Conservation (phyloP, 1,140 invertebrate species). For the Aporrectodea caliginosa region DNA sequence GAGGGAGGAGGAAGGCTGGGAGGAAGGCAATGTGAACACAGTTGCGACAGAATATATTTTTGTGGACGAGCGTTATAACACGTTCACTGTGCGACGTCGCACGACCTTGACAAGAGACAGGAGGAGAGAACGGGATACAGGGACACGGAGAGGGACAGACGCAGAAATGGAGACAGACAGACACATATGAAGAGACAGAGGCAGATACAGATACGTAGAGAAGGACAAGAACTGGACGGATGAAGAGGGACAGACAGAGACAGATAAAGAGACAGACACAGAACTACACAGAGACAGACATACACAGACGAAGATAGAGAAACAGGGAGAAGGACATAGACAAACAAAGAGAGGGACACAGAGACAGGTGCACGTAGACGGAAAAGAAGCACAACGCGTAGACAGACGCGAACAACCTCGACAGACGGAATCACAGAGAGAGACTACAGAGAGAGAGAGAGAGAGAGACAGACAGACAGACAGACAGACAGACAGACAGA, state of each 20-base stretch:
- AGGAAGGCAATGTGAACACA: too few relatives aligned
- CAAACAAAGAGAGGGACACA: not conserved
- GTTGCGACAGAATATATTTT: too few relatives aligned
- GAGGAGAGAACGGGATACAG: not conserved
- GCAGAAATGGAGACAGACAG: not conserved
- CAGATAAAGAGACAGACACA: not conserved
- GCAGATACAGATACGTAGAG: not conserved
- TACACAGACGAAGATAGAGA: not conserved
- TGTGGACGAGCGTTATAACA: too few relatives aligned
- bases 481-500: not conserved
- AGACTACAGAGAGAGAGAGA: not conserved
- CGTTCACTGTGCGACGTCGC: too few relatives aligned
- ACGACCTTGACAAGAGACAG: too few relatives aligned
- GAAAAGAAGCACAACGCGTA: too few relatives aligned
- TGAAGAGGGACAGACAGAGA: not conserved
- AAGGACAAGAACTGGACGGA: not conserved
- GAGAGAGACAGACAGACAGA: not conserved
- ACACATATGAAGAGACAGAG: not conserved
- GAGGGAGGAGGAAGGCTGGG: too few relatives aligned
- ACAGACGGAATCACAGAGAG: not conserved
- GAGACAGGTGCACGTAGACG: not conserved
- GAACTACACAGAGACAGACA: not conserved
- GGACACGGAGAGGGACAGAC: not conserved
- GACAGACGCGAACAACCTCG: not conserved
- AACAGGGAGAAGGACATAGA: not conserved